Base-by-base conservation (phyloP, 2,113 vertebrate species). In the Syrrhaptes paradoxus region DNA sequence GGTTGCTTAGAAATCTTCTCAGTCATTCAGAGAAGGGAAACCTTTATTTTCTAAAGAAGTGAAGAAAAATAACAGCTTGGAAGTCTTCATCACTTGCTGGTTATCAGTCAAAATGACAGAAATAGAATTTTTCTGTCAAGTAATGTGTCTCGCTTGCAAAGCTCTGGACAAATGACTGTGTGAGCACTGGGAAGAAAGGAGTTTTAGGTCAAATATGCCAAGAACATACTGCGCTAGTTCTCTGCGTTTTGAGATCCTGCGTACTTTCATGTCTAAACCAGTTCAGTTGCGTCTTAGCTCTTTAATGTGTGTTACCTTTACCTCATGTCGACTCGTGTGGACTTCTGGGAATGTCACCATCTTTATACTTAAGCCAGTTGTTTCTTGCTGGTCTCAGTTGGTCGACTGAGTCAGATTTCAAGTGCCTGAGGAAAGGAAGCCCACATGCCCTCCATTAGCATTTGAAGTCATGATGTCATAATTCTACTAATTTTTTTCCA, bases 91-190 rank as follows among this genome's bases (percentile, higher is more conserved):
- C 38, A 51, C 52, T 91, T 52, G 6, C 12, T 68, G 59, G 28
- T 68, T 82, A 79, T 93, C 81, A 72, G 25, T 95, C 84, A 94
- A 87, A 89, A 87, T 89, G 73, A 78, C 83, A 89, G 68, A 83
- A 89, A 59, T 34, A 67, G 24, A 45, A 65, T 89, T 91, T 57
- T 87, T 78, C 68, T 87, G 22, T 72, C 49, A 91, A 59, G 31
- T 78, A 49, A 62, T n/a, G 26, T 43, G 34, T 84, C n/a, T 85
- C 0, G 0, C 21, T 92, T 91, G 48, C 32, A 62, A 81, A 61
- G 15, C 38, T 90, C 52, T 85, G 80, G 57, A 72, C 48, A 75
- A 78, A 86, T 36, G 84, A 58, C 24, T 25, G 7, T 48, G 34
- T 38, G 29, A 91, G 32, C 43, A 68, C n/a, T 18, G 43, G 63